These are phyloP conservation scores for Ceratina japonica DNA, from an alignment of 1,140 invertebrate species.

Conservation along the genomic window DNA sequence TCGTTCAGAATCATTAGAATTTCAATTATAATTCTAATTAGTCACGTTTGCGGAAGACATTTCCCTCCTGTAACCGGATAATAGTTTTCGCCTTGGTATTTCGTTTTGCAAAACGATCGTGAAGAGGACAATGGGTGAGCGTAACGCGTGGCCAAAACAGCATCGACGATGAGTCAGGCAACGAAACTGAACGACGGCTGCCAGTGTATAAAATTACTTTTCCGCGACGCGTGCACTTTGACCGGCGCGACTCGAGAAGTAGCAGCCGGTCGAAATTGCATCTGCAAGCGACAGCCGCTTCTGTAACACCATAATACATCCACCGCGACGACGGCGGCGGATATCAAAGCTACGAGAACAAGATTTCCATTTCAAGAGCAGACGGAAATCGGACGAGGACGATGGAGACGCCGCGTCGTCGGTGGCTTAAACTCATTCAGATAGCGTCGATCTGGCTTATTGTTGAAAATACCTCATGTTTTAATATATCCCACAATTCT, in stretches of 20 bases:
- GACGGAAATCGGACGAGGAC: constrained; percentile 36
- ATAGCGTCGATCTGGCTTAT: not conserved
- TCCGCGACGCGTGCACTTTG: not conserved
- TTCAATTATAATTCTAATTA: too few species aligned
- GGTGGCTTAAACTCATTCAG: constrained; percentile 8
- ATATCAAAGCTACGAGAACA: constrained; percentile 36
- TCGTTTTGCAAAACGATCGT: not conserved
- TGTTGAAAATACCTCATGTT: too few species aligned
- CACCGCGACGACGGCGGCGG: not conserved
- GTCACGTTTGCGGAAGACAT: too few species aligned
- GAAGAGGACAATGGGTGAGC: too few species aligned
- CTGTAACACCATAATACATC: not conserved
- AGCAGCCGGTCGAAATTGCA: constrained; percentile 25
- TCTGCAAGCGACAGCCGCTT: constrained; percentile 20
- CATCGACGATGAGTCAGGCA: not conserved
- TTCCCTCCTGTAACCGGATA: too few species aligned
- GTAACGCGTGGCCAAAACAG: too few species aligned
- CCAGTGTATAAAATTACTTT: constrained; percentile 18
- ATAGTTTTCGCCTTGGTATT: too few species aligned
- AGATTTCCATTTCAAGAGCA: constrained; percentile 48
- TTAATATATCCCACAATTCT: not conserved
- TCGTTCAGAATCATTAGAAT: too few species aligned
- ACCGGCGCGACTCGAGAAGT: not conserved
- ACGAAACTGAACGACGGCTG: not conserved
- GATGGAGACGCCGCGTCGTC: not conserved